Percentiles rank a stretch among this genome's conserved stretches.
These are phyloP conservation scores for Tamandua tetradactyla DNA, from an alignment of 2,797 vertebrate genomes.

Conservation along the genomic window DNA sequence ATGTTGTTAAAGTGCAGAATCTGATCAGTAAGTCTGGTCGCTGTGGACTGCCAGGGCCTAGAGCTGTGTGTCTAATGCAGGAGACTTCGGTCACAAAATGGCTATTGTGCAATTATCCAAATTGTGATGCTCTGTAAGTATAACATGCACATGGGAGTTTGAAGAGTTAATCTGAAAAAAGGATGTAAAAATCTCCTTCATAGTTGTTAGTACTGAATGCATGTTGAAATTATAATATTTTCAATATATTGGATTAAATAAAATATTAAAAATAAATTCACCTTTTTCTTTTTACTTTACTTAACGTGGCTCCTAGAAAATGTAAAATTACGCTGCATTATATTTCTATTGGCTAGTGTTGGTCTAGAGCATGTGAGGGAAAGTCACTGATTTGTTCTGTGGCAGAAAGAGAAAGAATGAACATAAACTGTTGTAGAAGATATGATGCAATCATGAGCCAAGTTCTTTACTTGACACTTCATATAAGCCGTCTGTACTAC, in stretches of 20 bases:
- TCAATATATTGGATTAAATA: background rate
- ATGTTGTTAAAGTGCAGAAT: background rate
- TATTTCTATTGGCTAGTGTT: background rate
- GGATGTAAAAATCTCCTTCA: background rate
- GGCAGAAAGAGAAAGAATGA: background rate
- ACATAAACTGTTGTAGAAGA: background rate
- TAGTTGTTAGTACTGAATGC: background rate
- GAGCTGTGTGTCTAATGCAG: no score
- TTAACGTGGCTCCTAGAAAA: background rate
- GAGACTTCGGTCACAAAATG: fast-evolving
- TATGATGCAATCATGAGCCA: fast-evolving
- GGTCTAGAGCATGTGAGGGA: background rate
- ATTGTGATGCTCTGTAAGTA: background rate
- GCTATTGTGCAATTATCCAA: background rate
- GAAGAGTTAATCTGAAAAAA: background rate
- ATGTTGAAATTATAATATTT: background rate
- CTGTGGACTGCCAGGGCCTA: background rate
- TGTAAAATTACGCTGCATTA: background rate
- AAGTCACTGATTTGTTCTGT: background rate
- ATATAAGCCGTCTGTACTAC: no score
- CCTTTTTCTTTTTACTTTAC: background rate
- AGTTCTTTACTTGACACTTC: background rate
- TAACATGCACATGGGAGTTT: background rate
- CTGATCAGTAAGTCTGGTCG: background rate
- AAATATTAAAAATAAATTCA: background rate